A percentile compares a stretch with the other conserved stretches of the same genome.
These are phyloP conservation scores for Aix galericulata DNA, from an alignment of 2,113 vertebrate genomes.

Conservation along the genomic window DNA sequence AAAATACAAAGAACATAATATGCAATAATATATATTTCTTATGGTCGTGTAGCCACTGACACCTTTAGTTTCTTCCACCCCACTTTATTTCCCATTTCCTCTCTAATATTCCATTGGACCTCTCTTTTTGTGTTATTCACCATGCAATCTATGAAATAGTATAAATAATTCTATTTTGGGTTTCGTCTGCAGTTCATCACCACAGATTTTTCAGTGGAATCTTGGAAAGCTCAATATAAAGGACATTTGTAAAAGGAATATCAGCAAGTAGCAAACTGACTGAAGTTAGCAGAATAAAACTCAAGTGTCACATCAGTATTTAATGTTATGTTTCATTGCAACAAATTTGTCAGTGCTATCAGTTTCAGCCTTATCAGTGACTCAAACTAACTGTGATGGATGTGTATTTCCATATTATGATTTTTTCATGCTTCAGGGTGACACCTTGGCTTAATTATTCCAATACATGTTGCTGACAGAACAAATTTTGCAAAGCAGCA, in stretches of 20 bases:
- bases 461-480: constrained; percentile 14
- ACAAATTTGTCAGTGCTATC: constrained; percentile 24
- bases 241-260: neutral
- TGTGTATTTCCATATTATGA: constrained; percentile 39
- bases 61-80: neutral
- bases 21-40: neutral
- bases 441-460: constrained; percentile 52
- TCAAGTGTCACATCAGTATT: neutral
- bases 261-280: neutral
- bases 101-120: neutral
- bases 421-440: constrained; percentile 27
- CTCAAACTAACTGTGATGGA: constrained; percentile 47
- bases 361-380: constrained; percentile 55
- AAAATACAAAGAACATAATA: neutral
- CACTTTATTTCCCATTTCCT: neutral
- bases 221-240: neutral
- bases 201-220: neutral
- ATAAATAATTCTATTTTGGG: neutral
- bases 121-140: neutral
- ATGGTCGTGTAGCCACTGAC: neutral
- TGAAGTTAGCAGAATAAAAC: neutral
- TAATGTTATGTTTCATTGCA: neutral
- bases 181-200: neutral
- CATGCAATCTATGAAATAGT: neutral
- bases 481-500: constrained; percentile 16